A percentile compares a stretch with the other conserved stretches of the same genome.
These are phyloP conservation scores for Eretmochelys imbricata DNA, from an alignment of 2,113 vertebrate genomes.

Conservation along the genomic window DNA sequence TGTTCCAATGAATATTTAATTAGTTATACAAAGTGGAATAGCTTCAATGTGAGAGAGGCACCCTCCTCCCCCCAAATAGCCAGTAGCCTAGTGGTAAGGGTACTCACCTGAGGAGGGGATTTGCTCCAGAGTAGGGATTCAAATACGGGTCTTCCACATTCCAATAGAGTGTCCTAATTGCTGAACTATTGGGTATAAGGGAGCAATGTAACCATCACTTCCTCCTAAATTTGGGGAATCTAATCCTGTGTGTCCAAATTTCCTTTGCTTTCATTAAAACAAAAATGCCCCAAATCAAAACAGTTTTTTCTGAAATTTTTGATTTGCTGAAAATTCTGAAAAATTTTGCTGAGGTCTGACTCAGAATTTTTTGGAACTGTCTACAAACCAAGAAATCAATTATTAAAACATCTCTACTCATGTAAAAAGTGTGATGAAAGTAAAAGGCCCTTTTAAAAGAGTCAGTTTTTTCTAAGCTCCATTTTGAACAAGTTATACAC, in stretches of 20 bases:
- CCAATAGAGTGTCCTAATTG: background rate
- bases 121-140: background rate
- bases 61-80: background rate
- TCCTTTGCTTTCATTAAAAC: background rate
- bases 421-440: background rate
- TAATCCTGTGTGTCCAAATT: background rate
- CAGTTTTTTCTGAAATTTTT: background rate
- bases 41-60: background rate
- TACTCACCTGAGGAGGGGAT: background rate
- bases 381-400: too few relatives aligned
- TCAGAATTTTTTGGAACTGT: background rate
- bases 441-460: background rate
- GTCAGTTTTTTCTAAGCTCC: background rate
- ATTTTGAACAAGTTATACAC: background rate
- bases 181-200: background rate
- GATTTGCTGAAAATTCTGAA: background rate
- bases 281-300: background rate
- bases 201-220: background rate
- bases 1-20: background rate
- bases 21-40: background rate
- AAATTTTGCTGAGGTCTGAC: background rate
- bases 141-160: background rate
- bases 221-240: background rate
- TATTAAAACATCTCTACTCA: too few relatives aligned
- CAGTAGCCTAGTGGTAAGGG: background rate